Evolutionary conservation across 2,888 invertebrate genomes (phyloP), one percentile per base, ranked within the genome.

Genomic region (Nemoura dubitans): DNA sequence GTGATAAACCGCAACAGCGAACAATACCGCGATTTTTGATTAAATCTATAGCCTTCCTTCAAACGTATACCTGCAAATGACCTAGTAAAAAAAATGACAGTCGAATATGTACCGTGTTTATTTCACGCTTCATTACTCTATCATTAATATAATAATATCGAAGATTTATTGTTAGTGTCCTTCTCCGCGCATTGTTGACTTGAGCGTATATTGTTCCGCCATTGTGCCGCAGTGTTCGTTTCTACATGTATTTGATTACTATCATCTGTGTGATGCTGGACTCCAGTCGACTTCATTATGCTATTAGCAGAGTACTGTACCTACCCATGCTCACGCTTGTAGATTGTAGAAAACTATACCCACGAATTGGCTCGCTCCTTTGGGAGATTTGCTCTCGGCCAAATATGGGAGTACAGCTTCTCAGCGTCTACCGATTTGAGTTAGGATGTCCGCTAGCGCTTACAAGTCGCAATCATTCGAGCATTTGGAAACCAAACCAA

Each of bases 61-160:
- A 59, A 59, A 59, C 59, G 36, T 36, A 59, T 59, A 59, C 59
- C 59, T 16, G 21, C 59, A 59, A 59, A 59, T 59, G 59, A 10
- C 59, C 59, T 59, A 59, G 59, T 59, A 21, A 10, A 59, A 59
- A 59, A 59, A 59, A 59, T 10, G 3, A 59, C 59, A 59, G 14
- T 59, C 59, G 59, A 59, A 59, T 59, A 59, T 59, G 59, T 59
- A 59, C 21, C 59, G 59, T 59, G 59, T 59, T 59, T 10, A 59
- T 59, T 59, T 59, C 59, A 59, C 59, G 59, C 59, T 59, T 59
- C 59, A 59, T 59, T 59, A 59, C 59, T 59, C 59, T 59, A 59
- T 59, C 59, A 59, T 59, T 59, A 21, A 21, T 59, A 36, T 59
- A 59, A 59, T 59, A 59, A 59, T 59, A 59, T 59, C 59, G 21